A percentile compares a stretch with the other conserved stretches of the same genome.
Evolutionary conservation across 2,797 vertebrate genomes (phyloP).

Genomic region (Tragopan temminckii): DNA sequence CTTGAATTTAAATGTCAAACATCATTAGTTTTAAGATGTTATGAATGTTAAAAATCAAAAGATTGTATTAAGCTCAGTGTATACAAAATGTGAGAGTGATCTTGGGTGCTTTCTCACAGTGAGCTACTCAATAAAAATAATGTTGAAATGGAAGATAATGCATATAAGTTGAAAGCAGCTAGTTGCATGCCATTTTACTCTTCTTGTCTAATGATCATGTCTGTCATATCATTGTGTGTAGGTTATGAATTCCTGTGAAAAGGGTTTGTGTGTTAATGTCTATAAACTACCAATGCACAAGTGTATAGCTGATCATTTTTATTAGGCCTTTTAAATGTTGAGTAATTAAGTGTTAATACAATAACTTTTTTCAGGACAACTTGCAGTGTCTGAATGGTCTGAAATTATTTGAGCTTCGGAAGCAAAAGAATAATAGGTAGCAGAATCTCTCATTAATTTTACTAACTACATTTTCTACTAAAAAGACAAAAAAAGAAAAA

Average conservation of each 20-base stretch:
- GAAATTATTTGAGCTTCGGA: conserved; percentile 15
- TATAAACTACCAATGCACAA: conserved; percentile 28
- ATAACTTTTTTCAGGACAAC: not conserved
- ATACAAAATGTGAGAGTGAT: not conserved
- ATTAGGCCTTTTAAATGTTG: not conserved
- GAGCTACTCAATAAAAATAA: not conserved
- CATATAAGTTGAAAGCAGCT: conserved; percentile 1
- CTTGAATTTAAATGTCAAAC: conserved; percentile 35
- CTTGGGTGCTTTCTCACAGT: not conserved
- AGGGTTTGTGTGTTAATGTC: not conserved
- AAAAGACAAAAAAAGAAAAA: not conserved
- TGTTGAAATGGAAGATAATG: conserved; percentile 26
- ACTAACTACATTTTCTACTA: not conserved
- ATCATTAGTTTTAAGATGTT: conserved; percentile 19
- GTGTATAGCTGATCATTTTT: not conserved
- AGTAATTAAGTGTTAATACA: not conserved
- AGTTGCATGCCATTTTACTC: conserved; percentile 57
- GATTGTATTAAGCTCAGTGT: conserved; percentile 52
- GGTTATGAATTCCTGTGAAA: conserved; percentile 18
- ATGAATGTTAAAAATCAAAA: conserved; percentile 53
- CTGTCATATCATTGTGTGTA: not conserved
- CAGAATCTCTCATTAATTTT: not conserved
- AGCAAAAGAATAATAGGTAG: not conserved
- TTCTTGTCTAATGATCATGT: conserved; percentile 39
- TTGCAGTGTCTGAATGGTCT: not conserved